Base-by-base conservation (phyloP, 1,140 invertebrate species). In the Diachasmimorpha longicaudata region DNA sequence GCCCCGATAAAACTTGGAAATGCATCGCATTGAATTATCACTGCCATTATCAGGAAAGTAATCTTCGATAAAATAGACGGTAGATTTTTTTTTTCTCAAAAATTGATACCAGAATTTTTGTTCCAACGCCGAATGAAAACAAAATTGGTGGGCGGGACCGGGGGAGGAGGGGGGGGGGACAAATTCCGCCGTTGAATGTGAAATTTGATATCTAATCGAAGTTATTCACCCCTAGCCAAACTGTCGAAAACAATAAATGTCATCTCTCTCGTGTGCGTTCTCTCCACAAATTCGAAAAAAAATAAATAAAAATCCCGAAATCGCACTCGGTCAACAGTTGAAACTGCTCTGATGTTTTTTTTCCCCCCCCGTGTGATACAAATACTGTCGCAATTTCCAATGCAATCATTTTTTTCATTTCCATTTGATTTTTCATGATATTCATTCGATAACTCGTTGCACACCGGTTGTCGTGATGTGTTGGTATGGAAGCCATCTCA, bases 391-490 rank as follows among this genome's bases (percentile, higher is more conserved):
- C 58, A 6, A 63, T 63, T 63, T 63, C 19, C 58, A 63, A 37
- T 71, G 44, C 39, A 42, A 23, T 42, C 8, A 31, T 42, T 71
- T 42, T 44, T 14, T 21, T 72, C n/a, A 6, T 72, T 72, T 72
- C 6, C 0, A 72, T 72, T 52, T 52, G 16, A 52, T 72, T 37
- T 55, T 48, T 70, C 69, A 44, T 79, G 77, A 69, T 76, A 77
- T 76, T 78, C 78, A 75, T 67, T 81, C 80, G 79, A 58, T 82
- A 77, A 69, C 77, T 81, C 78, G 83, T 85, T 82, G 75, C 76
- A 73, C 77, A 58, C 78, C 71, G 70, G 76, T 83, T 83, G 79
- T 78, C 78, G 67, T 58, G 36, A 80, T 77, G 83, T 82, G 16
- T 16, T 36, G 23, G 58, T 31, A 16, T 16, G 58, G 23, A 4